phyloP scores from a whole-genome alignment of 2,888 invertebrate species.

The Pimpla rufipes region DNA sequence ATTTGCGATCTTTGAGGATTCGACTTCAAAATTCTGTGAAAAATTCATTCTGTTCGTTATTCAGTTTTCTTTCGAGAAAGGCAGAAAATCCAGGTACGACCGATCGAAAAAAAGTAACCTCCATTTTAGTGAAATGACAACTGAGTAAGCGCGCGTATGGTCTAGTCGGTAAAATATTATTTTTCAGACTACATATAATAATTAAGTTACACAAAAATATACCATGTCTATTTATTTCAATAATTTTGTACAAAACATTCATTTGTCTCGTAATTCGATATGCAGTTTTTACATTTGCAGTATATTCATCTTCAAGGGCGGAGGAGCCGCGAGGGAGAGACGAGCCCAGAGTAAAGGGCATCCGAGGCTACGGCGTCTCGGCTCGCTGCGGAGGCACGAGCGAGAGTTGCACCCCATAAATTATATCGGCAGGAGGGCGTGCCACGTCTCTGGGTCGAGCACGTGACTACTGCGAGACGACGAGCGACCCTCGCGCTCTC shows the following conservation, averaged over 20 bases:
- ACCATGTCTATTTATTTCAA: neutral
- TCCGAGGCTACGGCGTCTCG: constrained; percentile 34
- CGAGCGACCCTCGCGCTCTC: constrained; percentile 53
- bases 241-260: neutral
- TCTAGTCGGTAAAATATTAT: too few species aligned
- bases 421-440: constrained; percentile 73
- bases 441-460: constrained; percentile 66
- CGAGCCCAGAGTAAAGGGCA: constrained; percentile 23
- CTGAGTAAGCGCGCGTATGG: too few species aligned
- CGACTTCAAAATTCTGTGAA: too few species aligned
- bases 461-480: constrained; percentile 70
- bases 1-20: too few species aligned
- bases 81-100: too few species aligned
- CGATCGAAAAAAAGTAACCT: too few species aligned
- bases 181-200: neutral
- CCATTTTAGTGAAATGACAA: too few species aligned
- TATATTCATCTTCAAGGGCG: constrained; percentile 12
- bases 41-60: too few species aligned
- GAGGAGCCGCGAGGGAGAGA: neutral
- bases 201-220: neutral
- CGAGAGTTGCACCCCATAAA: constrained; percentile 75
- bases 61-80: too few species aligned
- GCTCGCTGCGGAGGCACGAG: constrained; percentile 55
- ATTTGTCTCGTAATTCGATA: constrained; percentile 5
- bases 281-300: neutral